Conservation (phyloP, 2,797 vertebrate species). For the Arvicola amphibius region DNA sequence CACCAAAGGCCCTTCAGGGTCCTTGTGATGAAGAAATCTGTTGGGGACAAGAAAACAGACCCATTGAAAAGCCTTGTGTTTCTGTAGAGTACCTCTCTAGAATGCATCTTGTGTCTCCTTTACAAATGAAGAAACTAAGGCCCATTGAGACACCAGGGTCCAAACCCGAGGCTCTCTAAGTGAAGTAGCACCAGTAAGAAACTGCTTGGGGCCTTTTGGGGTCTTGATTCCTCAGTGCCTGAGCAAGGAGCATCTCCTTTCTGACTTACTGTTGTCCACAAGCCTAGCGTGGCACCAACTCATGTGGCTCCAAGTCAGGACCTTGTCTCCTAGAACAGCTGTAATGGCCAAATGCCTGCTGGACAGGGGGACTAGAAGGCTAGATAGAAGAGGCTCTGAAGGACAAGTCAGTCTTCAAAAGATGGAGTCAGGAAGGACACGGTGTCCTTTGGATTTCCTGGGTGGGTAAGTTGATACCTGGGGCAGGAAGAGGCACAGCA, state of each 20-base stretch:
- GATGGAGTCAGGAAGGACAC: background rate
- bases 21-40: accelerated
- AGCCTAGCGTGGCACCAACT: too few species aligned
- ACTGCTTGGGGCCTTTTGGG: background rate
- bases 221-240: background rate
- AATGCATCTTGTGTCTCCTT: accelerated
- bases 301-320: accelerated
- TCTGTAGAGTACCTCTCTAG: accelerated
- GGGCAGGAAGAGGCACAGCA: accelerated
- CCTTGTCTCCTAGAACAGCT: background rate
- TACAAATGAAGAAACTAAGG: accelerated
- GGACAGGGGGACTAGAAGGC: too few species aligned
- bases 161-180: background rate
- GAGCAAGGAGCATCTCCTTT: background rate
- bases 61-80: accelerated
- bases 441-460: background rate
- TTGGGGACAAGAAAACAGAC: background rate
- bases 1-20: accelerated
- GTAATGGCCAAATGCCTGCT: too few species aligned
- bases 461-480: accelerated
- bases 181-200: accelerated
- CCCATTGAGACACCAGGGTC: accelerated
- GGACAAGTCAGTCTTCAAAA: background rate
- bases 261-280: background rate
- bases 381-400: background rate